These are phyloP conservation scores for Tachysurus vachellii DNA, from an alignment of 2,113 vertebrate genomes.

Conservation along the genomic window DNA sequence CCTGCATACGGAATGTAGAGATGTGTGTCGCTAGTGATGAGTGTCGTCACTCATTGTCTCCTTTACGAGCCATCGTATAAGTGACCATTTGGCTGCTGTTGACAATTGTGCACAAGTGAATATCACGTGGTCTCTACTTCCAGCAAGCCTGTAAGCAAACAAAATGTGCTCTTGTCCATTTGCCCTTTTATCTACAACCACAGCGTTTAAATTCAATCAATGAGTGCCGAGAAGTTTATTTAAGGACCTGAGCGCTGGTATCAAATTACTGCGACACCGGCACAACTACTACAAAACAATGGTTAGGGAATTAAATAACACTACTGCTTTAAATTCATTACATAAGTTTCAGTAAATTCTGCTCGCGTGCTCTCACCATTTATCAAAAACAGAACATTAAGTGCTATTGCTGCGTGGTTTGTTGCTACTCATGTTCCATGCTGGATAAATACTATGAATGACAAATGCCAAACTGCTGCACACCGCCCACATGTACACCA, in stretches of 20 bases:
- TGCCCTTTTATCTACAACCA: neutral
- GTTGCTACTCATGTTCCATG: neutral
- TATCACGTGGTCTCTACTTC: neutral
- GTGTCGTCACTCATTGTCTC: neutral
- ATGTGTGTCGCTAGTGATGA: neutral
- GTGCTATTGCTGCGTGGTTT: slow-evolving; percentile 2
- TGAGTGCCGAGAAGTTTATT: neutral
- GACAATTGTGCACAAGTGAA: slow-evolving; percentile 27
- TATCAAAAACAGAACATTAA: neutral
- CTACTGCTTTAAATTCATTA: neutral
- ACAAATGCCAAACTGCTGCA: slow-evolving; percentile 23
- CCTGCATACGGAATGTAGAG: slow-evolving; percentile 16
- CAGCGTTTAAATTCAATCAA: neutral
- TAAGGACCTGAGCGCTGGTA: neutral
- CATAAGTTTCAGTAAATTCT: neutral
- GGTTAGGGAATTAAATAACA: neutral
- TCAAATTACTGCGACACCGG: neutral
- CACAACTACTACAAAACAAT: neutral
- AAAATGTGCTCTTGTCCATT: too few species aligned
- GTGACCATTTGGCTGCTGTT: slow-evolving; percentile 36
- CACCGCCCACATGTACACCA: slow-evolving; percentile 19
- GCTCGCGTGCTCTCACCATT: neutral
- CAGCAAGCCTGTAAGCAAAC: neutral
- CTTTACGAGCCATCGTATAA: neutral
- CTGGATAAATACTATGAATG: slow-evolving; percentile 32